Base-by-base conservation (phyloP, 2,888 invertebrate genomes). In the Drosophila maculinotata region DNA sequence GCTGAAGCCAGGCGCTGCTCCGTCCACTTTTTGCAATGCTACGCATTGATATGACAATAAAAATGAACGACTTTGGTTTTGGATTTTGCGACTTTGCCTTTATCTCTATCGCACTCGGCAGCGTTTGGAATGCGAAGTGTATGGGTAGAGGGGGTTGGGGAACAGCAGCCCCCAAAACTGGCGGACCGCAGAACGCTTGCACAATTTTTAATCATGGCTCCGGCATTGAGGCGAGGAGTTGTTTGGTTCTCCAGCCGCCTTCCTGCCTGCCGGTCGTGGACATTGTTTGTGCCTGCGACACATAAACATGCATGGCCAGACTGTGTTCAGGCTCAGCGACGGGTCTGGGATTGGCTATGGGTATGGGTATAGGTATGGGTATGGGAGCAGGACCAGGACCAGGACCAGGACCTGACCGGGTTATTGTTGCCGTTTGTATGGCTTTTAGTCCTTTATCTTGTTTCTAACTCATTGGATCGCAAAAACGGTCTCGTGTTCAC, bases 381-480 rank as follows among this genome's bases (percentile, higher is more conserved):
- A 1, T 14, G 20, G 33, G 10, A 8, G 8, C 6, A 12, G 12
- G 30, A 25, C 5, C 6, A 17, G 8, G 31, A 4, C 2, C 23
- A 23, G 15, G 42, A 30, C 49, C 41, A 38, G 53, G 41, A 33
- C 72, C 58, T 38, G 52, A 49, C 66, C 65, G 66, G 84, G 59
- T 79, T 81, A 79, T 85, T 79, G 81, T 81, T 79, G 76, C 59
- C 69, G 69, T 75, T 66, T 69, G 69, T 69, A 77, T 60, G 72
- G 69, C 81, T 83, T 81, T 87, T 72, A 80, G 83, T 89, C 82
- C 82, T 88, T 90, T 90, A 89, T 89, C 90, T 89, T 80, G 88
- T 83, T 89, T 90, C 89, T 89, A 89, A 88, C 88, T 89, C 90
- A 90, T 89, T 89, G 89, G 88, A 88, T 89, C 89, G 89, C 85